Evolutionary conservation across 2,797 vertebrate genomes (phyloP), one percentile per base, ranked within the genome.

Genomic region (Catostomus latipinnis): DNA sequence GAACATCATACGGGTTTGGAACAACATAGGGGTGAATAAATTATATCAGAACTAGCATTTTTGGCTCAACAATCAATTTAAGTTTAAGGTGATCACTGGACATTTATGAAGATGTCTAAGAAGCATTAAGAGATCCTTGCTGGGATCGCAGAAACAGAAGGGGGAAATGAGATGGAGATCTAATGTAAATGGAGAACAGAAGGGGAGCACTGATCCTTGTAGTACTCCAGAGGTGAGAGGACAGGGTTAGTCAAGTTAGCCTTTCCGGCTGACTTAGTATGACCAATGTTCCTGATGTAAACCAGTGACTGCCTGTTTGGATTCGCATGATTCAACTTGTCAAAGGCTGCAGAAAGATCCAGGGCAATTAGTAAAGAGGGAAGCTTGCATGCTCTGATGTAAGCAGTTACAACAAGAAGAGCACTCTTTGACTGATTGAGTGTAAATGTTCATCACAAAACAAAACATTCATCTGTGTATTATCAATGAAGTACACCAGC

Each of bases 161-260:
- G 1, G 9, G 16, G 1, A 60, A 69, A 69, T 76, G 16, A 50
- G 45, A 67, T 58, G 46, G 6, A 49, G 18, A 58, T 68, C 7
- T 22, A 3, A 67, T 76, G 54, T 68, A 50, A 76, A 76, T 76
- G 12, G 13, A 60, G 56, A 69, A 69, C 46, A 69, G 9, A 12
- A 14, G 54, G 65, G 13, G 48, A 69, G 48, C 16, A 53, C 18
- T 70, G 75, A 61, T 69, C 48, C 48, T 46, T 77, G 56, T 11
- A 46, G 66, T 60, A 22, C 18, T 13, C 22, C 18, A 34, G 16
- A 68, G 6, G 34, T 18, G 7, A 75, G 7, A 4, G 61, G 11
- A 65, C 1, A 0, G 34, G 0, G 8, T 34, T 2, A 58, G 13
- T 13, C 6, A 0, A 50, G 53, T 10, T 4, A 58, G 48, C n/a